A percentile compares a stretch with the other conserved stretches of the same genome.
Conservation (phyloP, 1,140 invertebrate genomes). For the Drosophila ananassae region DNA sequence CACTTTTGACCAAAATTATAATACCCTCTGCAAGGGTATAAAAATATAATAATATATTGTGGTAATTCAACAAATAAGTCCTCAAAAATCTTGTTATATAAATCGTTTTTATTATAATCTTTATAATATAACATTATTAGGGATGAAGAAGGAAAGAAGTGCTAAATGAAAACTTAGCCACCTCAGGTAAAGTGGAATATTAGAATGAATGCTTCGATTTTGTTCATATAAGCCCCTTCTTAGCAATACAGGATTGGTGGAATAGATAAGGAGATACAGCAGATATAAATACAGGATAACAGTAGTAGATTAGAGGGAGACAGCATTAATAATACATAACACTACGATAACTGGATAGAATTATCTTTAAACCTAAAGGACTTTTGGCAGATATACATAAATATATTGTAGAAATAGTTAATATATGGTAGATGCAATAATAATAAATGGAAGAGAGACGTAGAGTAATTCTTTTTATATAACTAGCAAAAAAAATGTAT, state of each 20-base stretch:
- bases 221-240: conserved; percentile 50
- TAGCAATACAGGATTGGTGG: conserved; percentile 27
- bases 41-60: too few relatives aligned
- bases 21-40: too few relatives aligned
- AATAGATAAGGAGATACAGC: conserved; percentile 10
- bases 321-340: conserved; percentile 21
- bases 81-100: not conserved
- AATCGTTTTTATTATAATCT: conserved; percentile 12
- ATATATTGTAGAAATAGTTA: not conserved
- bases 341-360: conserved; percentile 38
- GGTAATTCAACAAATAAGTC: too few relatives aligned
- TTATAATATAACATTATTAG: conserved; percentile 21
- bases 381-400: conserved; percentile 32
- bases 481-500: conserved; percentile 1
- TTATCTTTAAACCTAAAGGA: conserved; percentile 35
- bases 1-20: too few relatives aligned
- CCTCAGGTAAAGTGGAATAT: not conserved
- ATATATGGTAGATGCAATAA: not conserved
- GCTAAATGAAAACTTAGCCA: conserved; percentile 3
- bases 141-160: conserved; percentile 7
- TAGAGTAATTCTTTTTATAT: not conserved
- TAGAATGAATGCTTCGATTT: conserved; percentile 1
- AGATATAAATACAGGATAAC: conserved; percentile 47
- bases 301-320: conserved; percentile 17
- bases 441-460: not conserved